Percentiles rank a stretch among this genome's conserved stretches.
Conservation (phyloP, 2,888 invertebrate genomes). For the Archips crataeganus region DNA sequence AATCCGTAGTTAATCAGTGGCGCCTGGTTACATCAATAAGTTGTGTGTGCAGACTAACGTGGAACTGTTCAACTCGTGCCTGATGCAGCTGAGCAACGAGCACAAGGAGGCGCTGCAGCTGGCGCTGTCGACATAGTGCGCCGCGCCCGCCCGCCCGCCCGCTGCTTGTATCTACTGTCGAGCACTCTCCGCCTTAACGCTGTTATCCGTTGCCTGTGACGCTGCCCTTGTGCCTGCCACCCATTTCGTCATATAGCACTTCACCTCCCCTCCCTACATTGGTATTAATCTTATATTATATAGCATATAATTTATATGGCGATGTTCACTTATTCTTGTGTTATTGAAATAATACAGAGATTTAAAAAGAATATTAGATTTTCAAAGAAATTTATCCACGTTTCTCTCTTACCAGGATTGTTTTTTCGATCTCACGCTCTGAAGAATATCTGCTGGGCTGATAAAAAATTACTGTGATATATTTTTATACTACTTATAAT, state of each 20-base stretch:
- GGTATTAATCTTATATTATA: constrained; percentile 4
- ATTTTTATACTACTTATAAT: constrained; percentile 77
- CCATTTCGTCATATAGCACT: constrained; percentile 35
- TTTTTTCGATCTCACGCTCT: constrained; percentile 57
- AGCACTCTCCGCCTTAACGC: constrained; percentile 46
- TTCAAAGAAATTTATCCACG: constrained; percentile 10
- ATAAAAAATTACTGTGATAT: constrained; percentile 84
- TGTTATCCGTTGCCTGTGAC: constrained; percentile 55
- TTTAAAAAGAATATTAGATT: constrained; percentile 6
- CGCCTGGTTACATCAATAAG: too few relatives aligned
- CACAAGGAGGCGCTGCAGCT: constrained; percentile 94
- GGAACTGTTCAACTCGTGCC: constrained; percentile 92
- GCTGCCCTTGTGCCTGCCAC: constrained; percentile 43
- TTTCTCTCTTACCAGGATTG: not conserved
- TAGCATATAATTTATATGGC: not conserved
- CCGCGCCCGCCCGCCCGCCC: constrained; percentile 29
- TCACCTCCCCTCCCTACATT: constrained; percentile 3
- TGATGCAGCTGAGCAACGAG: constrained; percentile 90
- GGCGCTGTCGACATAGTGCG: constrained; percentile 85
- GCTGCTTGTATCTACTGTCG: constrained; percentile 53
- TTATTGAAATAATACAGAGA: constrained; percentile 3
- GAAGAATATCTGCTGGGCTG: constrained; percentile 69
- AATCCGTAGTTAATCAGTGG: too few relatives aligned
- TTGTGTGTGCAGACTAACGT: constrained; percentile 87
- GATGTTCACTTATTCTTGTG: constrained; percentile 1